A percentile compares a stretch with the other conserved stretches of the same genome.
phyloP scores from a whole-genome alignment of 2,888 invertebrate species.

The Rhamphomyia laevipes region DNA sequence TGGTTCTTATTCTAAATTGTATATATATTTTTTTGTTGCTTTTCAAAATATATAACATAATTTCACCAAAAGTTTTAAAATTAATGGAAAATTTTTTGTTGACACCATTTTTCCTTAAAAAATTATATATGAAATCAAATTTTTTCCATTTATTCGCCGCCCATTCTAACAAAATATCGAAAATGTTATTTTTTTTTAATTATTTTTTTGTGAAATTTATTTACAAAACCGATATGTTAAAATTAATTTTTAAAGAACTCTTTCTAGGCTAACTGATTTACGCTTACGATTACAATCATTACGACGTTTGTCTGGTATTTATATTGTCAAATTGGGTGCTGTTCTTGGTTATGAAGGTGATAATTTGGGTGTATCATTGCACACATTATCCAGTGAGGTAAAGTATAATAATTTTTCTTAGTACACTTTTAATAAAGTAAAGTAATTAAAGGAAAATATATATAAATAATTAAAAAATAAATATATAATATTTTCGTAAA shows the following conservation, averaged over 20 bases:
- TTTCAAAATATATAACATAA: too few relatives aligned
- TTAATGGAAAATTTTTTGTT: too few relatives aligned
- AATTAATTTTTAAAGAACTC: conserved; percentile 31
- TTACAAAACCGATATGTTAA: conserved; percentile 16
- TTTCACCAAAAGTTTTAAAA: too few relatives aligned
- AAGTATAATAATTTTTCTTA: conserved; percentile 25
- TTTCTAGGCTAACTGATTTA: conserved; percentile 59
- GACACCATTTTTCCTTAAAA: too few relatives aligned
- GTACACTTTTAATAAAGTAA: too few relatives aligned
- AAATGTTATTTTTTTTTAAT: too few relatives aligned
- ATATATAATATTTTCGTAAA: background rate
- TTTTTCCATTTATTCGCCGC: conserved; percentile 25
- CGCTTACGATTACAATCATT: conserved; percentile 69
- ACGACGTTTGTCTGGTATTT: conserved; percentile 69
- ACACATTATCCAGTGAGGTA: conserved; percentile 47
- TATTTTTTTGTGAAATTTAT: conserved; percentile 23
- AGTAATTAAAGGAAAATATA: background rate
- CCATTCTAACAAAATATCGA: conserved; percentile 29
- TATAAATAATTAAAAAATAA: background rate
- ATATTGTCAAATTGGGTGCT: conserved; percentile 68
- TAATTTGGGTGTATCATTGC: conserved; percentile 42
- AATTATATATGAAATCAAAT: background rate
- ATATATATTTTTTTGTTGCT: too few relatives aligned
- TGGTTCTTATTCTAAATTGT: too few relatives aligned
- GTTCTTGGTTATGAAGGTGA: conserved; percentile 61